Conservation (phyloP, 1,140 invertebrate species). For the Drosophila ficusphila region DNA sequence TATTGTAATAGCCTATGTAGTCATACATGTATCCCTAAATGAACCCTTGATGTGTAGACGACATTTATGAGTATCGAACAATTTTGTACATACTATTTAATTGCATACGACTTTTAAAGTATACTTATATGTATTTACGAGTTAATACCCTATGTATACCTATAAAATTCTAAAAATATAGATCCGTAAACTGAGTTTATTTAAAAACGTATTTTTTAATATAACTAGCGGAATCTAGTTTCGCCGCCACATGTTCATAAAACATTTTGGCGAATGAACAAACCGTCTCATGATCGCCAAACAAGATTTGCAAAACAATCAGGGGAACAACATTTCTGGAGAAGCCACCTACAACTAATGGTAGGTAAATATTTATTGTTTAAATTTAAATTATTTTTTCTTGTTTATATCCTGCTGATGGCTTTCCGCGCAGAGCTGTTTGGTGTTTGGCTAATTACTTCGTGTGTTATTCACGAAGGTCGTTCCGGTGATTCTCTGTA, state of each 20-base stretch:
- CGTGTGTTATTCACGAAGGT: conserved; percentile 33
- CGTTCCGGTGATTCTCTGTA: conserved; percentile 8
- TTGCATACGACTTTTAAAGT: conserved; percentile 41
- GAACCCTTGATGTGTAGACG: conserved; percentile 16
- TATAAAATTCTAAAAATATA: conserved; percentile 51
- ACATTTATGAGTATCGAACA: conserved; percentile 27
- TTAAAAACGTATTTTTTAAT: conserved; percentile 20
- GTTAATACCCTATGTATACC: conserved; percentile 49
- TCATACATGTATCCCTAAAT: conserved; percentile 14
- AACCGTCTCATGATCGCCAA: conserved; percentile 24
- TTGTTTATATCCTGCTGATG: conserved; percentile 43
- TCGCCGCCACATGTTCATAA: conserved; percentile 34
- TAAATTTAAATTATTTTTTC: conserved; percentile 61
- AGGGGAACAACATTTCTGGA: conserved; percentile 21
- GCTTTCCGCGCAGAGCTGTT: background rate
- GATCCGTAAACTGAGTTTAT: conserved; percentile 59
- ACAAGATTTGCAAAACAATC: conserved; percentile 41
- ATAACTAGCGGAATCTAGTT: background rate
- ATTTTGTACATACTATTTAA: conserved; percentile 59
- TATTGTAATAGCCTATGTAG: conserved; percentile 27
- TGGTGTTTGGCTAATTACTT: conserved; percentile 29
- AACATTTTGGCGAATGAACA: conserved; percentile 31
- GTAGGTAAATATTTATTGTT: conserved; percentile 70
- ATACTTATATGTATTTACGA: conserved; percentile 32
- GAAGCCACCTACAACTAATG: conserved; percentile 12